These are phyloP conservation scores for Tapirus terrestris DNA, from an alignment of 2,113 vertebrate genomes.

Conservation along the genomic window DNA sequence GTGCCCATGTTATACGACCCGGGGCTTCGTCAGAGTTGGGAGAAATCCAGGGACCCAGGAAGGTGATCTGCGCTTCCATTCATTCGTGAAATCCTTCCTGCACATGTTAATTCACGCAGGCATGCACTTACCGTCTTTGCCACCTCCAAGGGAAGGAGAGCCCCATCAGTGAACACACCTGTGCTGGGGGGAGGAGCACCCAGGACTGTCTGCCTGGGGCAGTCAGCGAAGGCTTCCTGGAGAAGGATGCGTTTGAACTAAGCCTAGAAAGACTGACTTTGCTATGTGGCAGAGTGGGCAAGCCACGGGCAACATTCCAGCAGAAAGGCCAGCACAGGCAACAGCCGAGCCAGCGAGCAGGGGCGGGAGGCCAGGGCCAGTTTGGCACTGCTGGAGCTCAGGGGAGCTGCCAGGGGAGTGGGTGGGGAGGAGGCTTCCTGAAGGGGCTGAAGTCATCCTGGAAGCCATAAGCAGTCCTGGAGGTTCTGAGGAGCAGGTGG, in stretches of 20 bases:
- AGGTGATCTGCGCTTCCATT: neutral
- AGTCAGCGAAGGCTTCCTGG: neutral
- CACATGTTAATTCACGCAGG: neutral
- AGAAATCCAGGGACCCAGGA: neutral
- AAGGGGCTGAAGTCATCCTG: too few relatives aligned
- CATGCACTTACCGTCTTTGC: neutral
- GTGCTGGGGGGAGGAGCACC: neutral
- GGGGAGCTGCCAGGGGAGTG: neutral
- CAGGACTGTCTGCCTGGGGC: neutral
- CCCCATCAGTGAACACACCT: neutral
- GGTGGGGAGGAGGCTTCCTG: neutral
- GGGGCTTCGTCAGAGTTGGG: neutral
- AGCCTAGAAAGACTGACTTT: neutral
- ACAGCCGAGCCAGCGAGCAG: neutral
- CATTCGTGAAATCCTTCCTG: neutral
- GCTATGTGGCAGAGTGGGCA: neutral
- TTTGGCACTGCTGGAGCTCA: neutral
- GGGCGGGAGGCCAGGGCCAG: neutral
- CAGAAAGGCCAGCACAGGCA: neutral
- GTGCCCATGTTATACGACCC: neutral
- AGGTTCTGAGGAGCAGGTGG: neutral
- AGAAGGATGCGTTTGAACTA: neutral
- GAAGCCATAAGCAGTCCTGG: neutral
- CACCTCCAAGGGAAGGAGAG: neutral
- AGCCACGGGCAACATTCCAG: neutral